Evolutionary conservation across 1,140 invertebrate genomes (phyloP).

Genomic region (Drosophila albomicans): DNA sequence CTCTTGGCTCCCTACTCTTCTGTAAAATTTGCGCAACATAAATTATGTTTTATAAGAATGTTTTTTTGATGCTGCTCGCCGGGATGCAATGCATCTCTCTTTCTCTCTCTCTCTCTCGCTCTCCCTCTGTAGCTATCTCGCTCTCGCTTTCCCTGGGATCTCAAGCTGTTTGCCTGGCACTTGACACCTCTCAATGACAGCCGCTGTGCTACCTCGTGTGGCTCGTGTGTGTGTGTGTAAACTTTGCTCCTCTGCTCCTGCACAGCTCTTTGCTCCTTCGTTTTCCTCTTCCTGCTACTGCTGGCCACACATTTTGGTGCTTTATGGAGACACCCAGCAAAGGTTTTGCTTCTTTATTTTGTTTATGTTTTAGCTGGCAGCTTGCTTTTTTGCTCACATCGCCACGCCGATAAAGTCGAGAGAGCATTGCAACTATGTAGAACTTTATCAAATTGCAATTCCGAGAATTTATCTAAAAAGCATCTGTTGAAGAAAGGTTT

Average conservation of each 20-base stretch:
- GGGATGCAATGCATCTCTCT: constrained; percentile 9
- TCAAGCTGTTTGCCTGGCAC: constrained; percentile 70
- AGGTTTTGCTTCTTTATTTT: neutral
- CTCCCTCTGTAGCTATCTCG: too few relatives aligned
- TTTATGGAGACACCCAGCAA: constrained; percentile 35
- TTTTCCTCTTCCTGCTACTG: neutral
- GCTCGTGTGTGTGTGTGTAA: constrained; percentile 3
- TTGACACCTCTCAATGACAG: constrained; percentile 78
- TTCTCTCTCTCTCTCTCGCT: neutral
- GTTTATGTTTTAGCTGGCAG: constrained; percentile 39
- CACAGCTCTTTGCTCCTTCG: neutral
- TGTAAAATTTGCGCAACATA: constrained; percentile 78
- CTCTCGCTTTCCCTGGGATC: constrained; percentile 8
- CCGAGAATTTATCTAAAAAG: neutral
- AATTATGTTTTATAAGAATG: constrained; percentile 81
- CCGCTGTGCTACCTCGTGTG: constrained; percentile 57
- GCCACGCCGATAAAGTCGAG: neutral
- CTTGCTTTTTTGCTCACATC: constrained; percentile 32
- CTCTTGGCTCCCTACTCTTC: neutral
- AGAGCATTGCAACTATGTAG: neutral
- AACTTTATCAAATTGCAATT: constrained; percentile 1
- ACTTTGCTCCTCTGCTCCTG: constrained; percentile 21
- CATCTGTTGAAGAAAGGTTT: too few relatives aligned
- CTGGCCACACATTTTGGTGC: constrained; percentile 43
- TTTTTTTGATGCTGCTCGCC: constrained; percentile 52